Evolutionary conservation across 2,797 vertebrate species (phyloP).

Genomic region (Molossus molossus): DNA sequence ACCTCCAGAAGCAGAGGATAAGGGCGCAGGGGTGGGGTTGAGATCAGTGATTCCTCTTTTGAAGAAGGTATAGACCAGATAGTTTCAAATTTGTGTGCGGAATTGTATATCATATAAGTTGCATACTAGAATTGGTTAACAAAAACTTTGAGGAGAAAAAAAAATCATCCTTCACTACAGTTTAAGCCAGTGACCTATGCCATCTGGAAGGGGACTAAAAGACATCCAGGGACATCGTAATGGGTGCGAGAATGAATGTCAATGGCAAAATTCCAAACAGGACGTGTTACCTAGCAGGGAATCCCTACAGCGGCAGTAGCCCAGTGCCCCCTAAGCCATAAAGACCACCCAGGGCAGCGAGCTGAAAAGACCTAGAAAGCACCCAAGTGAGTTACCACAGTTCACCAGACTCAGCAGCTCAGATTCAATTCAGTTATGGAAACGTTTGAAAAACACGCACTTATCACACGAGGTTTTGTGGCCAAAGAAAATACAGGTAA

Average conservation of each 20-base stretch:
- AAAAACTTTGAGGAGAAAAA: not conserved
- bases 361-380: not conserved
- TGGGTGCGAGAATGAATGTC: not conserved
- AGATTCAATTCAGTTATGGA: not conserved
- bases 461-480: not conserved
- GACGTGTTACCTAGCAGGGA: not conserved
- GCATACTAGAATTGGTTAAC: not conserved
- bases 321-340: not conserved
- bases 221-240: not conserved
- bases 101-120: not conserved
- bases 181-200: not conserved
- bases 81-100: not conserved
- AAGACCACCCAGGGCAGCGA: not conserved
- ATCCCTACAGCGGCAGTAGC: not conserved
- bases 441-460: not conserved
- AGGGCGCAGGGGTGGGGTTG: too few relatives aligned
- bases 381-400: not conserved
- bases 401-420: not conserved
- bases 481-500: not conserved
- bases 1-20: not conserved
- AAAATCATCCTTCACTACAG: not conserved
- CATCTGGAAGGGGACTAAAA: not conserved
- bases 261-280: constrained; percentile 1
- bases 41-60: not conserved
- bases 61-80: not conserved